Conservation (phyloP, 2,888 invertebrate species). For the Lamellibrachia columna region DNA sequence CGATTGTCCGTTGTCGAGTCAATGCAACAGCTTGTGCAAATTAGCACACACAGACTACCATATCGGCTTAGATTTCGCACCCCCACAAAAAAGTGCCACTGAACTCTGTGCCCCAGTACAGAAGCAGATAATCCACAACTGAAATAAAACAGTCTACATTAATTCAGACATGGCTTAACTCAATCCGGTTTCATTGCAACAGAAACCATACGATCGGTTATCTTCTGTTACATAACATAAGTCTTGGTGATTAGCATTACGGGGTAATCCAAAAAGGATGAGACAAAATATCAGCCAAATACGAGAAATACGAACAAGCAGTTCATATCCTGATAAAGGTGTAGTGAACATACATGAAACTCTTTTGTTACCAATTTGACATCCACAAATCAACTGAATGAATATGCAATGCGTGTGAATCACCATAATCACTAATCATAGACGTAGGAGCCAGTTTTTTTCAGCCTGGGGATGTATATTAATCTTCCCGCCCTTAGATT, state of each 20-base stretch:
- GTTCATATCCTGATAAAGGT: not conserved
- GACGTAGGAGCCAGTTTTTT: not conserved
- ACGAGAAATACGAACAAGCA: not conserved
- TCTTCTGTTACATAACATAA: not conserved
- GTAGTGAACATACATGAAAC: not conserved
- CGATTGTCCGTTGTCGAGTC: not conserved
- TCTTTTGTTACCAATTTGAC: not conserved
- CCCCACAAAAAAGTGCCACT: not conserved
- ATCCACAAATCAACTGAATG: not conserved
- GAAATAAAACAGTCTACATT: not conserved
- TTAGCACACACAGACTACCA: not conserved
- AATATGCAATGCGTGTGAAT: not conserved
- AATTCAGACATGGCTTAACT: not conserved
- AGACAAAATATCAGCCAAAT: not conserved
- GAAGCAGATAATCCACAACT: not conserved
- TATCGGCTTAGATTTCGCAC: not conserved
- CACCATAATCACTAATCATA: not conserved
- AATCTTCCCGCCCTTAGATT: not conserved
- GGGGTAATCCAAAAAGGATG: not conserved
- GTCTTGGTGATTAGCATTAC: not conserved
- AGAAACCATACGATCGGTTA: not conserved
- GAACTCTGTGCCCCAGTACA: not conserved
- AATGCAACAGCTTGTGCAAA: not conserved
- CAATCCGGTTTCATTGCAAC: not conserved
- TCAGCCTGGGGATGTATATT: not conserved